phyloP scores from a whole-genome alignment of 2,888 invertebrate species.

The Agrotis ipsilon region DNA sequence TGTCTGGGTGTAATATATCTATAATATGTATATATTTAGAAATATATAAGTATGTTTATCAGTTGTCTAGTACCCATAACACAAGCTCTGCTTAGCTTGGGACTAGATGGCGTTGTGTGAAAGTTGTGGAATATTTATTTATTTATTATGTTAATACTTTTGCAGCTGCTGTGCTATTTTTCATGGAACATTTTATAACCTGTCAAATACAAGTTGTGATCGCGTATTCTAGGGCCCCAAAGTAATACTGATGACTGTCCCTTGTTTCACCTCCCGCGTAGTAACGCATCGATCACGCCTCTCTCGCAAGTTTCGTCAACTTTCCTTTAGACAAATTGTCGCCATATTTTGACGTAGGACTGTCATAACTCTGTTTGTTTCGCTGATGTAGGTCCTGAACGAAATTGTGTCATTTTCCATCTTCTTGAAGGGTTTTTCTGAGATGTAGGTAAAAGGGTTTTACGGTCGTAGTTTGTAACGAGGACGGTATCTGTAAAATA shows the following conservation, averaged over 20 bases:
- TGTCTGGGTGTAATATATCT: no score
- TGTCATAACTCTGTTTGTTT: constrained; percentile 58
- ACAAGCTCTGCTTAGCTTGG: no score
- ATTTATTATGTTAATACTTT: no score
- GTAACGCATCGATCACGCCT: constrained; percentile 75
- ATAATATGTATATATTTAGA: no score
- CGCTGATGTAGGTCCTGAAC: constrained; percentile 41
- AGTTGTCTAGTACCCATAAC: no score
- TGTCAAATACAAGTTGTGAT: not conserved
- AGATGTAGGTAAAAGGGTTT: constrained; percentile 32
- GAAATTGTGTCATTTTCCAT: constrained; percentile 30
- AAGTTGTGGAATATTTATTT: no score
- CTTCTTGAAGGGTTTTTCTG: constrained; percentile 15
- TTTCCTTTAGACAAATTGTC: constrained; percentile 49
- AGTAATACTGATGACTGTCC: constrained; percentile 69
- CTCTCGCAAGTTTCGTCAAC: constrained; percentile 45
- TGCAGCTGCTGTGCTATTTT: no score
- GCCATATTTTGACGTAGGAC: constrained; percentile 50
- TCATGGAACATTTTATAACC: not conserved
- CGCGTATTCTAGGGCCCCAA: constrained; percentile 58
- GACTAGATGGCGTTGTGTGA: no score
- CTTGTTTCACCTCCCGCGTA: constrained; percentile 71
- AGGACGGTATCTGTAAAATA: not conserved
- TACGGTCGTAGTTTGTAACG: not conserved
- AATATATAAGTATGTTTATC: no score